Base-by-base conservation (phyloP, 2,888 invertebrate genomes). In the Xanthia togata region DNA sequence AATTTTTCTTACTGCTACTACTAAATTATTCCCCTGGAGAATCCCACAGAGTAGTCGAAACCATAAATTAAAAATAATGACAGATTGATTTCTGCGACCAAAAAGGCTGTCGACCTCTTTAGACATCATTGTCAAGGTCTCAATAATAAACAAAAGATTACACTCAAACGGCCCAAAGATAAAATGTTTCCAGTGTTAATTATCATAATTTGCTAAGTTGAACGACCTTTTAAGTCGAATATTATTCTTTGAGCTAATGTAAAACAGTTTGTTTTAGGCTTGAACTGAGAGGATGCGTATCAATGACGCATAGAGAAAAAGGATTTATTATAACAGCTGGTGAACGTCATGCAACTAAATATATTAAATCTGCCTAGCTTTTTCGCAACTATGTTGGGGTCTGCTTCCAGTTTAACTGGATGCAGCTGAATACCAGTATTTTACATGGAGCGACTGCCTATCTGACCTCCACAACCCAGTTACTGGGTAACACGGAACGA, bases 101-200 rank as follows among this genome's bases (percentile, higher is more conserved):
- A 73, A 41, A 53, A 70, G 65, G 70, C 59, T n/a, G 14, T 70
- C 9, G 38, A 80, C 63, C 83, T 80, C 55, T 60, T 47, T 65
- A 60, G 0, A 47, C 4, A 59, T 60, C 69, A 70, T 50, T 83
- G 83, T 55, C 83, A 80, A 79, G 83, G 79, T 83, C 69, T 23
- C 26, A 23, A 65, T 4, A 44, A 69, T 60, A 80, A 83, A 77
- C 83, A 78, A 60, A 63, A 75, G 64, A 83, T 77, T 77, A 77
- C 31, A 77, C 57, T 17, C 31, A 31, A 44, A 14, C 53, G 47
- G 74, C 53, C 12, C 23, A 35, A 1, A 62, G 79, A 79, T 79
- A 80, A 65, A n/a, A 60, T 50, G 64, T 70, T 77, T 55, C 53
- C 31, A 65, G 4, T 65, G 31, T 11, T 50, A 80, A 80, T 80